Evolutionary conservation across 2,113 vertebrate genomes (phyloP).

Genomic region (Podiceps cristatus): DNA sequence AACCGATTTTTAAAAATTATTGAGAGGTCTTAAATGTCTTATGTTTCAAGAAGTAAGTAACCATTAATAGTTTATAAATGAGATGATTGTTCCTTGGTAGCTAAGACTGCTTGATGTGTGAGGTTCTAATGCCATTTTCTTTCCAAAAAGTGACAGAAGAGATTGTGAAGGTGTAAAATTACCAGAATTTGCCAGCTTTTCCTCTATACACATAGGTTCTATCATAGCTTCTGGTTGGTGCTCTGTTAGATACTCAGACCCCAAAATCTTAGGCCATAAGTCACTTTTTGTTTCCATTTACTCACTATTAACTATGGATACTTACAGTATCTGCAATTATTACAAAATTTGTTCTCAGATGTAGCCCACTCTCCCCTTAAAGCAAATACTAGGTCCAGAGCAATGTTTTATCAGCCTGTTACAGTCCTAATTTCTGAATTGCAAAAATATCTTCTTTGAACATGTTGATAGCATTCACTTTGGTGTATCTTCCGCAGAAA

Average conservation of each 20-base stretch:
- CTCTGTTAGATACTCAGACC: background rate
- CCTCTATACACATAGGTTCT: accelerated
- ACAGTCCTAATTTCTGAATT: background rate
- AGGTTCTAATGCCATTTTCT: background rate
- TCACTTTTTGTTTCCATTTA: background rate
- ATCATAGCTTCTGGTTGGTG: background rate
- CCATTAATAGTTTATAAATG: background rate
- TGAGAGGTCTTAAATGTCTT: background rate
- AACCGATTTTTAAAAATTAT: background rate
- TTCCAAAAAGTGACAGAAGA: background rate
- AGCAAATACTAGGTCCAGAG: background rate
- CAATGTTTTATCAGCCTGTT: background rate
- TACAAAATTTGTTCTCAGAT: background rate
- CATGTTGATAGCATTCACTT: background rate
- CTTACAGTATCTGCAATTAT: background rate
- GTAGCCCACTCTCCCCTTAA: background rate
- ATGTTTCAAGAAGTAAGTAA: background rate
- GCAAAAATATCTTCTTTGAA: background rate
- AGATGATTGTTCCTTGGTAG: background rate
- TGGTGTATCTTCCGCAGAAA: background rate
- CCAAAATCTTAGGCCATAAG: background rate
- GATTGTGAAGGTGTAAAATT: background rate
- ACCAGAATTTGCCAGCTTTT: background rate
- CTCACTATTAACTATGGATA: background rate
- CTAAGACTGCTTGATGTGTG: background rate